Conservation (phyloP, 2,888 invertebrate genomes). For the Pheosia tremula region DNA sequence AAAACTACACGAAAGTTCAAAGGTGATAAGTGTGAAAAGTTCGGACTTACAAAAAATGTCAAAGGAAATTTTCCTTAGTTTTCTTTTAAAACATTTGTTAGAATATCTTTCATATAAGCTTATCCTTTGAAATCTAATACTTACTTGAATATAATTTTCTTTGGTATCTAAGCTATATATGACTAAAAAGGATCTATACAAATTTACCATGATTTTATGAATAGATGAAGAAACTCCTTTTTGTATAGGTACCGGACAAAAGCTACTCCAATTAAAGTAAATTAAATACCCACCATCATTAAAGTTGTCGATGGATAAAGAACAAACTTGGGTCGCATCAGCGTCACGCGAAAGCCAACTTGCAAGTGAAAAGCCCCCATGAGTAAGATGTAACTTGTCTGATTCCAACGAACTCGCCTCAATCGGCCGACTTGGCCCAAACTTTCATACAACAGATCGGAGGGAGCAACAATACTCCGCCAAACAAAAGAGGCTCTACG, state of each 20-base stretch:
- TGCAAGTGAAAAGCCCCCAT: constrained; percentile 69
- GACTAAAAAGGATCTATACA: no score
- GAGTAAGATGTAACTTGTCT: constrained; percentile 74
- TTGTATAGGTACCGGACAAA: constrained; percentile 16
- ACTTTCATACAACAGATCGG: constrained; percentile 65
- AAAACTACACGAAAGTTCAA: no score
- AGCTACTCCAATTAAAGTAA: constrained; percentile 42
- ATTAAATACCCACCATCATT: constrained; percentile 60
- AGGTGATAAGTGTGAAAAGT: no score
- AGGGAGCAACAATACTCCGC: constrained; percentile 68
- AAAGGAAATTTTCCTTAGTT: no score
- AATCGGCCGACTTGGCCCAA: constrained; percentile 65
- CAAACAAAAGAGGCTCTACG: constrained; percentile 69
- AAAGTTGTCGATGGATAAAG: constrained; percentile 64
- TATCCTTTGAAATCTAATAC: no score
- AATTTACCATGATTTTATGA: constrained; percentile 3
- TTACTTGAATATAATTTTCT: no score
- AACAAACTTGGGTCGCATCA: constrained; percentile 70
- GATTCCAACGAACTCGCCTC: constrained; percentile 68
- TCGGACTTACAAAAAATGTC: no score
- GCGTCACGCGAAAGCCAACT: constrained; percentile 72
- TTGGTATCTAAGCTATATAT: no score
- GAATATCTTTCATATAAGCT: no score
- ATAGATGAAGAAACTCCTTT: constrained; percentile 31
- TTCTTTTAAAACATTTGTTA: no score